Evolutionary conservation across 2,888 invertebrate genomes (phyloP).

Genomic region (Pollenia angustigena): DNA sequence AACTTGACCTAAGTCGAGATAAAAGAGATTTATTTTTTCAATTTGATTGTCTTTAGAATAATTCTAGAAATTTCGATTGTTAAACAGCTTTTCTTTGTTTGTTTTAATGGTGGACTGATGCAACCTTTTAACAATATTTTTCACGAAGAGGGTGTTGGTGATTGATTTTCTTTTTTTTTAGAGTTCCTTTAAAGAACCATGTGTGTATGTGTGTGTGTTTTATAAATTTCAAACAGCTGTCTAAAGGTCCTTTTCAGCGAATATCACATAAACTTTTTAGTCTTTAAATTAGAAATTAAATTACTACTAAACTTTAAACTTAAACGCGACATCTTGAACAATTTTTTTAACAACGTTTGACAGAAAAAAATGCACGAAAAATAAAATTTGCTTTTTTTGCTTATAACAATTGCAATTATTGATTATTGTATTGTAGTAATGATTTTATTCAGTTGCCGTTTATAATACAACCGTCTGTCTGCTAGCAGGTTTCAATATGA

Average conservation of each 20-base stretch:
- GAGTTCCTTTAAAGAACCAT: slow-evolving; percentile 47
- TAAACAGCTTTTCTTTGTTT: not conserved
- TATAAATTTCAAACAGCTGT: slow-evolving; percentile 36
- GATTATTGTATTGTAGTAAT: slow-evolving; percentile 49
- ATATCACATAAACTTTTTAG: slow-evolving; percentile 81
- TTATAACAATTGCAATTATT: slow-evolving; percentile 40
- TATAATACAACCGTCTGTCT: slow-evolving; percentile 65
- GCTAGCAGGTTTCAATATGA: slow-evolving; percentile 73
- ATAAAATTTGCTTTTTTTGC: slow-evolving; percentile 15
- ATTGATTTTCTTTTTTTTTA: slow-evolving; percentile 12
- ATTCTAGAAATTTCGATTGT: slow-evolving; percentile 7
- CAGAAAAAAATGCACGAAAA: slow-evolving; percentile 38
- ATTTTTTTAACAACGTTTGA: slow-evolving; percentile 58
- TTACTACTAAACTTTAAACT: slow-evolving; percentile 75
- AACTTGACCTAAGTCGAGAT: not conserved
- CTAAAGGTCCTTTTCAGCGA: slow-evolving; percentile 74
- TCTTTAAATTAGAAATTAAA: slow-evolving; percentile 79
- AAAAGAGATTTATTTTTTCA: not conserved
- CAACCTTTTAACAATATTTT: slow-evolving; percentile 12
- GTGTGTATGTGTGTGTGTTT: slow-evolving; percentile 23
- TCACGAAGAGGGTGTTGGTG: not conserved
- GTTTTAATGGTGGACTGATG: slow-evolving; percentile 7
- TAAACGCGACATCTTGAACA: slow-evolving; percentile 80
- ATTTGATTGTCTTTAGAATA: not conserved
- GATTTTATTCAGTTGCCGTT: slow-evolving; percentile 42